Base-by-base conservation (phyloP, 2,797 vertebrate species). In the Falco rusticolus region DNA sequence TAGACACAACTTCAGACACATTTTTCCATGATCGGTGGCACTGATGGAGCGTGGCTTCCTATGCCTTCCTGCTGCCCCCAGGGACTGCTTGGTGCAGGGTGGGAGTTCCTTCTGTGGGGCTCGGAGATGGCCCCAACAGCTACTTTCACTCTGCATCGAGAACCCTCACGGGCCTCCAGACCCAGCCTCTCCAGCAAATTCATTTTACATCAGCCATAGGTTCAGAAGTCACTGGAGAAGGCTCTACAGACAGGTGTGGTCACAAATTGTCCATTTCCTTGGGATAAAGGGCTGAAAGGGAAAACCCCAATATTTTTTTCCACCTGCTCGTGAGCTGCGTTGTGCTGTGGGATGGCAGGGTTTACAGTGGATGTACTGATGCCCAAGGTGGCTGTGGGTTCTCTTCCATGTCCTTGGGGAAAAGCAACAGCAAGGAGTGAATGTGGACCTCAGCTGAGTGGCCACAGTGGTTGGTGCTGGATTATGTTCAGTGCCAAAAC, bases 311-410 rank as follows among this genome's bases (percentile, higher is more conserved):
- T 17, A 3, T 51, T 61, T 11, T 78, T 37, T 33, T 9, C 39
- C 14, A 45, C 6, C 33, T 85, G 24, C 34, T 34, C 8, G 1
- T 5, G 37, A 80, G 28, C 66, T 45, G 47, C 5, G 1, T 13
- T 51, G 26, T 20, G n/a, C 48, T 56, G 45, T 28, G 63, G 61
- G 19, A 24, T n/a, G 47, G 5, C 1, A 1, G 24, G 45, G 9
- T 16, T 75, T 1, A 0, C 9, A 24, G 41, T 4, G 16, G 25
- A 43, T 2, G 19, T 25, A 9, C 21, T 10, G 39, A 21, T 26
- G n/a, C 17, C 48, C 9, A 18, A 48, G 48, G 11, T 20, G 18
- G 18, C 37, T n/a, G 13, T 7, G 10, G 29, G 24, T 77, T 29
- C n/a, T 71, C 31, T 64, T 77, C 45, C 2, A 0, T 2, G n/a